Percentiles rank a stretch among this genome's conserved stretches.
phyloP scores from a whole-genome alignment of 2,888 invertebrate genomes.

The Sphaerophoria taeniata region DNA sequence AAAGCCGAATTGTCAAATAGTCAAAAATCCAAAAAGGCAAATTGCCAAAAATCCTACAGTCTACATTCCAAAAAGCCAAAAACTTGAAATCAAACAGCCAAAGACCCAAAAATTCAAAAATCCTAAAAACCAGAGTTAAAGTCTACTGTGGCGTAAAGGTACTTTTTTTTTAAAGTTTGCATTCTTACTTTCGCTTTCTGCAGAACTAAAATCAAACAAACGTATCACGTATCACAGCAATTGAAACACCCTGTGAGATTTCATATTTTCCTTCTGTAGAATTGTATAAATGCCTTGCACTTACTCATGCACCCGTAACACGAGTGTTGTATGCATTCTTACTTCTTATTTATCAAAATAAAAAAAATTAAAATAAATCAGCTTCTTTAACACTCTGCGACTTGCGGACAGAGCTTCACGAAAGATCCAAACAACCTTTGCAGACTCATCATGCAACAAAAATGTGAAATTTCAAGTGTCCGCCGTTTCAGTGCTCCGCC shows the following conservation, averaged over 20 bases:
- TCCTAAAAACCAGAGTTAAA: background rate
- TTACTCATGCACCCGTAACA: constrained; percentile 70
- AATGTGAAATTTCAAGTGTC: constrained; percentile 61
- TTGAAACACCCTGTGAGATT: background rate
- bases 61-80: too few species aligned
- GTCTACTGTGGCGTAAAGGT: background rate
- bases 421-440: constrained; percentile 13
- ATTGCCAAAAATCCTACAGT: too few species aligned
- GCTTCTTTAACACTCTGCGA: constrained; percentile 65
- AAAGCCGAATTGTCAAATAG: too few species aligned
- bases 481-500: too few species aligned
- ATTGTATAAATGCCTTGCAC: constrained; percentile 68
- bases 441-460: constrained; percentile 67
- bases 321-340: constrained; percentile 59
- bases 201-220: too few species aligned
- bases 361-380: constrained; percentile 54
- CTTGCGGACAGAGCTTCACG: constrained; percentile 4
- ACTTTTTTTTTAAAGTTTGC: background rate
- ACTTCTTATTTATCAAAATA: constrained; percentile 38
- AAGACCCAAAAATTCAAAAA: too few species aligned
- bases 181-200: too few species aligned
- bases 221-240: too few species aligned
- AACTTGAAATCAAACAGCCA: too few species aligned
- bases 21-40: too few species aligned
- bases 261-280: constrained; percentile 16